A percentile compares a stretch with the other conserved stretches of the same genome.
phyloP scores from a whole-genome alignment of 2,888 invertebrate species.

The Lasioglossum pauxillum region DNA sequence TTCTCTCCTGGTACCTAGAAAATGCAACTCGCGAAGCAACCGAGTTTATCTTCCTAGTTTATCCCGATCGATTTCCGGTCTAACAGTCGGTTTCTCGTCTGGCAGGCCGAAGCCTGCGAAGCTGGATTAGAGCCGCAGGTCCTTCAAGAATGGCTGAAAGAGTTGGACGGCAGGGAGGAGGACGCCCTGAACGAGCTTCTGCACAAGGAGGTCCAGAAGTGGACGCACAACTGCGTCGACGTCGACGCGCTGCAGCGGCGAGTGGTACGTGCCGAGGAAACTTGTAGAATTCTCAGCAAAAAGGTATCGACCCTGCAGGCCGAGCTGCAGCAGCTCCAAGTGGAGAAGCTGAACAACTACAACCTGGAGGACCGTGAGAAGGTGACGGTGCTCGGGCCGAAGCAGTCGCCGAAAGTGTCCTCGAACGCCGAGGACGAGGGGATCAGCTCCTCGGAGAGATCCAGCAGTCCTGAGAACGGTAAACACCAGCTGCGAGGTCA shows the following conservation, averaged over 20 bases:
- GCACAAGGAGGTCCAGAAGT: constrained; percentile 89
- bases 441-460: constrained; percentile 93
- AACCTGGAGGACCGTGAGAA: constrained; percentile 71
- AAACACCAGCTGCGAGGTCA: constrained; percentile 53
- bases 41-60: background rate
- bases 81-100: background rate
- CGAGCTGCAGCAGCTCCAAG: constrained; percentile 78
- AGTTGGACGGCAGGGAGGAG: constrained; percentile 78
- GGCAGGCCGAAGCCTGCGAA: constrained; percentile 83
- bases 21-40: background rate
- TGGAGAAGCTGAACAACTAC: constrained; percentile 78
- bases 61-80: background rate
- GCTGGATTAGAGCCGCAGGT: constrained; percentile 82
- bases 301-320: constrained; percentile 79
- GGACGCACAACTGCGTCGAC: constrained; percentile 92
- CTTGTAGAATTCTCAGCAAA: constrained; percentile 80
- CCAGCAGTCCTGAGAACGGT: constrained; percentile 90
- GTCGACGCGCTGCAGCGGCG: constrained; percentile 90
- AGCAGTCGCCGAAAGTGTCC: constrained; percentile 82
- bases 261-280: constrained; percentile 88
- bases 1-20: no score
- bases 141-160: constrained; percentile 80
- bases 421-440: constrained; percentile 95
- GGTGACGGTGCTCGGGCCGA: constrained; percentile 79
- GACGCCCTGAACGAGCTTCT: constrained; percentile 79